A percentile compares a stretch with the other conserved stretches of the same genome.
Evolutionary conservation across 2,797 vertebrate genomes (phyloP).

Genomic region (Arctocebus calabarensis): DNA sequence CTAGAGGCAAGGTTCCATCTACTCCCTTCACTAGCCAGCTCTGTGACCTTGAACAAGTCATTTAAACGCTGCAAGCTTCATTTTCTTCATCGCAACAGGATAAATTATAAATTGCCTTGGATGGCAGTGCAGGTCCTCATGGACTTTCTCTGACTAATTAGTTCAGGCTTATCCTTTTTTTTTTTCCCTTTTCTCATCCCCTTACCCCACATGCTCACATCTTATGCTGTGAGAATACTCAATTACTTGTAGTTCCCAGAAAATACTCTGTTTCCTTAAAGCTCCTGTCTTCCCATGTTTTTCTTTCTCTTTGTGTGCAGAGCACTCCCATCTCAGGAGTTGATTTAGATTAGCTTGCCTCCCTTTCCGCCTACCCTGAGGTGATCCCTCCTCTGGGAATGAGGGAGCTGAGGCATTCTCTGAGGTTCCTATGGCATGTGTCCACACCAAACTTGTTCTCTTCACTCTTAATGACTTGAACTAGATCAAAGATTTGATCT

Average conservation of each 20-base stretch:
- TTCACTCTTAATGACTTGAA: not conserved
- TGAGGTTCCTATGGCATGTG: not conserved
- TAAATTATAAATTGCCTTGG: slow-evolving; percentile 51
- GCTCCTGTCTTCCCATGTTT: not conserved
- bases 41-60: slow-evolving; percentile 58
- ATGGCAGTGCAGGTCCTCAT: not conserved
- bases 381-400: not conserved
- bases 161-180: slow-evolving; percentile 29
- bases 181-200: not conserved
- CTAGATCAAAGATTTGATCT: not conserved
- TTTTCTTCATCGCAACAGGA: slow-evolving; percentile 1
- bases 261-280: not conserved
- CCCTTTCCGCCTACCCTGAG: not conserved
- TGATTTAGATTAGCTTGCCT: not conserved
- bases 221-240: slow-evolving; percentile 39
- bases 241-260: slow-evolving; percentile 22
- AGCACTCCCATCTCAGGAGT: not conserved
- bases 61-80: not conserved
- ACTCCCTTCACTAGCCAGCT: not conserved
- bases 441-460: not conserved
- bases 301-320: not conserved
- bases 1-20: not conserved
- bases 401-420: too few species aligned
- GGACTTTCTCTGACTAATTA: slow-evolving; percentile 60
- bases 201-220: not conserved